Evolutionary conservation across 2,888 invertebrate species (phyloP), one percentile per base, ranked within the genome.

Genomic region (Cheilosia vulpina): DNA sequence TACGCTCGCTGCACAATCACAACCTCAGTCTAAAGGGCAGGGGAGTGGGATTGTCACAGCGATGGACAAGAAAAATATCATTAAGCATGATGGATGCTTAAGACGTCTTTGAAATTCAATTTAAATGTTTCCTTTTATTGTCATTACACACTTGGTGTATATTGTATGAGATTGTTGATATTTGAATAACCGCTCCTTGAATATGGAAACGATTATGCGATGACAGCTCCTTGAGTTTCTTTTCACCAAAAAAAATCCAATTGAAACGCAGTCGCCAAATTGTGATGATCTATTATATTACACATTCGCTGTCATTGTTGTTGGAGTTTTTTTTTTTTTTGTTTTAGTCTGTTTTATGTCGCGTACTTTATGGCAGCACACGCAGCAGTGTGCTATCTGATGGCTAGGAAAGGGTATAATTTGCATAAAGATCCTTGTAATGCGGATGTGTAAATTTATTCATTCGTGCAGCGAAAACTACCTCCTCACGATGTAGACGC

Each of bases 241-340:
- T 71, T 81, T 63, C 31, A 17, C 24, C 60, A 31, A 43, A 65
- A 62, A 68, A 66, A 45, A 60, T 71, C 53, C 79, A 84, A 84
- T 84, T 84, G 75, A 79, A 84, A 79, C 58, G 58, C 84, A 84
- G 84, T 84, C 73, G 69, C 83, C 83, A 84, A 84, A 84, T 79
- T 79, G 75, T 69, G 53, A 84, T 84, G 84, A 84, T 80, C 79
- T 79, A 79, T 71, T 75, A 75, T 83, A 78, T 68, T 71, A 50
- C 65, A 79, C 41, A 79, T 60, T 65, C 53, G 45, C 68, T 34
- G 47, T 65, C 63, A 79, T 47, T 60, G 71, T 52, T 55, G 50
- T 45, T 9, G n/a, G n/a, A 5, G 0, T 45, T 7, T 21, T n/a
- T 55, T 27, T 17, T 31, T 17, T 57, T 4, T 11, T 34, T 34